Base-by-base conservation (phyloP, 2,888 invertebrate species). In the Ischnus inquisitorius region DNA sequence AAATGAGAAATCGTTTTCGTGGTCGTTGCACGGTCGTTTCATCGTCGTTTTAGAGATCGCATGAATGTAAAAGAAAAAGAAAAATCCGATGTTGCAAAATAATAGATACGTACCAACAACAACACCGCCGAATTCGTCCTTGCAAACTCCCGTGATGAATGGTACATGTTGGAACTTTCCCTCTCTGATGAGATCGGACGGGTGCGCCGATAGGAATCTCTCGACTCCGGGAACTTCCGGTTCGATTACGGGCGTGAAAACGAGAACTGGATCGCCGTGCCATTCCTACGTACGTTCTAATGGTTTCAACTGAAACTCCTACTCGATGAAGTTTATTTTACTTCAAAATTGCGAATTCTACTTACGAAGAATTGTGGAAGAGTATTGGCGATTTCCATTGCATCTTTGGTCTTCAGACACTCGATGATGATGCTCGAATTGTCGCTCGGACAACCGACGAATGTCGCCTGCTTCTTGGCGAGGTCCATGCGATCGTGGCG, bases 201-300 rank as follows among this genome's bases (percentile, higher is more conserved):
- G 96, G 88, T 96, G 95, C n/a, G 94, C 95, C 0, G 93, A 85
- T 28, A 96, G 92, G 91, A 96, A 96, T 74, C 96, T 93, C 87
- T 96, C 95, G 89, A 96, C 95, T 0, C 96, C 96, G 12, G 88
- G 85, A 84, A 95, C 94, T 89, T 96, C 95, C 0, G 94, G 94
- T 89, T 96, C 96, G 2, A 96, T 92, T 0, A 96, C 95, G 2
- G 96, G 96, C 5, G 93, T 92, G 95, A 96, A 96, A 2, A 95
- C 88, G 0, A 93, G 84, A 0, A 95, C 88, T 0, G 95, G 95
- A 87, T 95, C 95, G 71, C 87, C 93, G 19, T 94, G 94, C 89
- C 95, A 95, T 88, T 95, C 94, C 95, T 95, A 87, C 51, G 85
- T 87, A 22, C 2, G n/a, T n/a, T n/a, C n/a, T n/a, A 57, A 62